These are phyloP conservation scores for Stylophora pistillata DNA, from an alignment of 64 coral and sea anemone species.

Conservation along the genomic window DNA sequence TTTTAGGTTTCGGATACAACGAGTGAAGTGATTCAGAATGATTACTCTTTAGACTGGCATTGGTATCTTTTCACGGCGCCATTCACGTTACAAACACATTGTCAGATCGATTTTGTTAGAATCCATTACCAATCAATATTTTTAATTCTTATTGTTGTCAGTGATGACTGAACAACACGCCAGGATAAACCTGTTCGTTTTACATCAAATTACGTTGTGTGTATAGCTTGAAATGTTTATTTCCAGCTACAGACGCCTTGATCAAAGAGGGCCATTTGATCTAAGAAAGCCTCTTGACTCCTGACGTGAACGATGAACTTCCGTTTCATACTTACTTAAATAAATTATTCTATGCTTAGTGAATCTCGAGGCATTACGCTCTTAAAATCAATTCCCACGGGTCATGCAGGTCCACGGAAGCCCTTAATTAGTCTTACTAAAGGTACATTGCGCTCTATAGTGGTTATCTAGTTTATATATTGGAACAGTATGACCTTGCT, in stretches of 20 bases:
- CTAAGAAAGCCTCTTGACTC: background rate
- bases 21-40: too few relatives aligned
- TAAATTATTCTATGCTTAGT: background rate
- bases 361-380: background rate
- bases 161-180: background rate
- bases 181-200: background rate
- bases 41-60: too few relatives aligned
- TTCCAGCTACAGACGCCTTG: background rate
- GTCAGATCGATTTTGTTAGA: background rate
- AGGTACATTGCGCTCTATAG: background rate
- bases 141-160: background rate
- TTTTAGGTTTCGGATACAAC: too few relatives aligned
- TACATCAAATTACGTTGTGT: background rate
- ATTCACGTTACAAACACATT: background rate
- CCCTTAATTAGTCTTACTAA: constrained; percentile 11
- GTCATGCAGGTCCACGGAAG: background rate
- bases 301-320: background rate
- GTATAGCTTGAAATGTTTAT: background rate
- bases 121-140: background rate
- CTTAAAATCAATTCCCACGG: background rate
- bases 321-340: background rate
- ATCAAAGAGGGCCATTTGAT: too few relatives aligned
- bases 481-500: background rate
- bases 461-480: background rate
- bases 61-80: too few relatives aligned